Percentiles rank a stretch among this genome's conserved stretches.
Evolutionary conservation across 1,140 invertebrate species (phyloP).

Genomic region (Nasonia giraulti): DNA sequence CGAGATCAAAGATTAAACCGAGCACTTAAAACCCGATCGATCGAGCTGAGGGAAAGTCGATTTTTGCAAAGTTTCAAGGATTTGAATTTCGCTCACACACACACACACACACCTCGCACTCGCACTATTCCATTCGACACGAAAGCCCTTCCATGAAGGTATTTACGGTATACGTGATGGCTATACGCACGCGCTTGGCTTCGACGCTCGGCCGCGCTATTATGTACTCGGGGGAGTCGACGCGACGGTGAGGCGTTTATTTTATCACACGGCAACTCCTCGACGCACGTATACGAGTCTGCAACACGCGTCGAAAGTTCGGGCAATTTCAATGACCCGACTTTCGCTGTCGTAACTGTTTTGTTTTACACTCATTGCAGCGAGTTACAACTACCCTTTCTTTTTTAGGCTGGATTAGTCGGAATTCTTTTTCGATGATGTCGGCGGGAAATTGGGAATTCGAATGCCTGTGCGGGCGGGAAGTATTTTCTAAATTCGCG

Average conservation of each 20-base stretch:
- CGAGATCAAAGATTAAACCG: no score
- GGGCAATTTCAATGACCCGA: conserved; percentile 18
- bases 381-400: no score
- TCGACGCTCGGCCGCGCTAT: not conserved
- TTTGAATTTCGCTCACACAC: not conserved
- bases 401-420: no score
- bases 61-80: not conserved
- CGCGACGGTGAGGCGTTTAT: not conserved
- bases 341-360: no score
- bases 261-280: conserved; percentile 18
- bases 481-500: no score
- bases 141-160: not conserved
- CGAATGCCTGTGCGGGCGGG: no score
- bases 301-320: conserved; percentile 2
- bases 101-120: not conserved
- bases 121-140: not conserved
- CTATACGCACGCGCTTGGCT: conserved; percentile 2
- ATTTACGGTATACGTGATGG: conserved; percentile 31
- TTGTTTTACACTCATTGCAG: no score
- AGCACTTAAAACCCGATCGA: no score
- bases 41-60: no score
- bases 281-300: not conserved
- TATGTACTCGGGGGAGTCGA: conserved; percentile 16
- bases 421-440: no score
- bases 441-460: no score